Evolutionary conservation across 2,888 invertebrate species (phyloP), one percentile per base, ranked within the genome.

Genomic region (Spilosoma lubricipeda): DNA sequence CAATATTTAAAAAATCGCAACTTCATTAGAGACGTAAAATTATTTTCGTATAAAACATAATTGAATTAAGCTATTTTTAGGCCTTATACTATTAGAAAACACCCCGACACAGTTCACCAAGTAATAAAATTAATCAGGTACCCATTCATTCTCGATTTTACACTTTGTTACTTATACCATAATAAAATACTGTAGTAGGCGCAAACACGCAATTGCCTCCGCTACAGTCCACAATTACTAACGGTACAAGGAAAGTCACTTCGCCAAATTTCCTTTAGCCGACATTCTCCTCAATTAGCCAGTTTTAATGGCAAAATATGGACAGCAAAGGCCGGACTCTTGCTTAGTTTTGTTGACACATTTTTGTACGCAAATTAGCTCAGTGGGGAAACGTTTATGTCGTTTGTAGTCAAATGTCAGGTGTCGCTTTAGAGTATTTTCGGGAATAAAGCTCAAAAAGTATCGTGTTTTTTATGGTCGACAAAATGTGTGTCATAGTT

Each of bases 231-330:
- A 82, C 80, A 87, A 88, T 87, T 87, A 85, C 84, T 52, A 70
- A 70, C 71, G 73, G 74, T 75, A 92, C 91, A 92, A 87, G 90
- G 87, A 91, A 92, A 92, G 86, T 87, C 91, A 91, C 92, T 91
- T 83, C 84, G 82, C 76, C 80, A 85, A 88, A 90, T 90, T 87
- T 87, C 84, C 82, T 84, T 72, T 70, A 79, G 81, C 80, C 82
- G 82, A 85, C 83, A 86, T 87, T 85, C 79, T 78, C 82, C 77
- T 81, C 88, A 90, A 90, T 90, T 90, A 90, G 84, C 75, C 71
- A 45, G 79, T 84, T 88, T 86, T 83, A 88, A 88, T 85, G 83
- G 82, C 80, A 72, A 85, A 83, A 85, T 85, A 82, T 84, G 85
- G 84, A 79, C 82, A 81, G 80, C 81, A 80, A 77, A 79, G 79